Conservation (phyloP, 2,113 vertebrate species). For the Gopherus flavomarginatus region DNA sequence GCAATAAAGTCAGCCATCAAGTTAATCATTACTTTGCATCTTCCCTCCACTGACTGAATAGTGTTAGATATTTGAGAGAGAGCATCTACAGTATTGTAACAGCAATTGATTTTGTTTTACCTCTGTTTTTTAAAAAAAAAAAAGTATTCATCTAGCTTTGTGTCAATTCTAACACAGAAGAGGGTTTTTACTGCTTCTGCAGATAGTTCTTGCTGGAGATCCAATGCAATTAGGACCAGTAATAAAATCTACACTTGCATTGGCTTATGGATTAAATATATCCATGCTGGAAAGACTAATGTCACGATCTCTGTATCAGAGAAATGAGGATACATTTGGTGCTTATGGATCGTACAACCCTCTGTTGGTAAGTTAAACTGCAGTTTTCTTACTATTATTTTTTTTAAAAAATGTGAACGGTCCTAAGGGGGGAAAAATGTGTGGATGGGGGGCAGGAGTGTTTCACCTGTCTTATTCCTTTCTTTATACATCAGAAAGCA, state of each 20-base stretch:
- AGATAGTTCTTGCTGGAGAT: conserved; percentile 94
- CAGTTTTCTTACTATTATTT: not conserved
- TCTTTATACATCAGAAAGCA: not conserved
- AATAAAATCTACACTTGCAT: conserved; percentile 89
- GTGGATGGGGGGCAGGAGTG: not conserved
- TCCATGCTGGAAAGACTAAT: conserved; percentile 93
- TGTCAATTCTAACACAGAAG: not conserved
- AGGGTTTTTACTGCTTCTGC: not conserved
- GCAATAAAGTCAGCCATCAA: not conserved
- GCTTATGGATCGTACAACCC: conserved; percentile 88
- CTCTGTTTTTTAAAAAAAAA: not conserved
- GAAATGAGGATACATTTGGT: conserved; percentile 81
- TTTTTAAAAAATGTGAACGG: not conserved
- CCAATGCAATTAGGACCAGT: conserved; percentile 93
- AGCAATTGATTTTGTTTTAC: not conserved
- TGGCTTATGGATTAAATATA: conserved; percentile 85
- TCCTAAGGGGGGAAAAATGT: not conserved
- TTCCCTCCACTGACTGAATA: not conserved
- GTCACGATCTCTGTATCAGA: conserved; percentile 82
- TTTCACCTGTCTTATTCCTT: not conserved
- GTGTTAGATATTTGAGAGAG: not conserved
- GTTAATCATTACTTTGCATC: not conserved
- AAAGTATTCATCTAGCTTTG: not conserved
- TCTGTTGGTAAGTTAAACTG: conserved; percentile 84
- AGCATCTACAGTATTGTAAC: not conserved